Evolutionary conservation across 2,797 vertebrate genomes (phyloP).

Genomic region (Chaetodon trifasciatus): DNA sequence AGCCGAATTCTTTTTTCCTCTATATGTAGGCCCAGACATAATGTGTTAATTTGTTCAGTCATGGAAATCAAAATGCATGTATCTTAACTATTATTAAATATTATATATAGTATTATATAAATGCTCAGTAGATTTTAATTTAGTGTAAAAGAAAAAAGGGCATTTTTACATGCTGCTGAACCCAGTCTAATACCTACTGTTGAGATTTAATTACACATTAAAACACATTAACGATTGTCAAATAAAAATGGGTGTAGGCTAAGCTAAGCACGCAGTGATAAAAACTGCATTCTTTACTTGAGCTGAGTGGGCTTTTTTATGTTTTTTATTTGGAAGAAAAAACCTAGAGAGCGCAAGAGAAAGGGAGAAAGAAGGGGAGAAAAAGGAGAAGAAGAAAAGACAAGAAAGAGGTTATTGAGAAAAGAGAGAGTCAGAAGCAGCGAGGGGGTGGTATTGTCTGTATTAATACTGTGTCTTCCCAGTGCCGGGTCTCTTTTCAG

Average conservation of each 20-base stretch:
- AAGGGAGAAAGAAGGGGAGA: conserved; percentile 20
- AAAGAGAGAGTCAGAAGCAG: conserved; percentile 68
- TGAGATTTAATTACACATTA: conserved; percentile 72
- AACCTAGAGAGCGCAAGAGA: conserved; percentile 37
- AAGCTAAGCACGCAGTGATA: conserved; percentile 44
- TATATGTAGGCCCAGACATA: not conserved
- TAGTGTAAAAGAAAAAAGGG: conserved; percentile 11
- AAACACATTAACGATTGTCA: conserved; percentile 68
- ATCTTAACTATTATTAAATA: not conserved
- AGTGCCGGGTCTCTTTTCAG: conserved; percentile 81
- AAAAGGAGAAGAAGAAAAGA: conserved; percentile 48
- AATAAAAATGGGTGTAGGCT: conserved; percentile 70
- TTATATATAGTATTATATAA: not conserved
- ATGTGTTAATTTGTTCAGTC: not conserved
- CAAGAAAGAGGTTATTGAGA: conserved; percentile 72
- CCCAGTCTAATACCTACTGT: conserved; percentile 57
- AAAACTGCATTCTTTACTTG: conserved; percentile 61
- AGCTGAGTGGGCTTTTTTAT: conserved; percentile 59
- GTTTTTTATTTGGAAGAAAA: conserved; percentile 62
- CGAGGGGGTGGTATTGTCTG: conserved; percentile 77
- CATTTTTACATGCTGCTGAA: conserved; percentile 35
- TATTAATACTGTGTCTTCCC: conserved; percentile 83
- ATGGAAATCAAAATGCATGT: not conserved
- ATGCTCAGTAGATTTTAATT: conserved; percentile 18
- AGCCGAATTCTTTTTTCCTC: not conserved